phyloP scores from a whole-genome alignment of 2,113 vertebrate genomes.

The crab-eating macaque (Macaca fascicularis) region DNA sequence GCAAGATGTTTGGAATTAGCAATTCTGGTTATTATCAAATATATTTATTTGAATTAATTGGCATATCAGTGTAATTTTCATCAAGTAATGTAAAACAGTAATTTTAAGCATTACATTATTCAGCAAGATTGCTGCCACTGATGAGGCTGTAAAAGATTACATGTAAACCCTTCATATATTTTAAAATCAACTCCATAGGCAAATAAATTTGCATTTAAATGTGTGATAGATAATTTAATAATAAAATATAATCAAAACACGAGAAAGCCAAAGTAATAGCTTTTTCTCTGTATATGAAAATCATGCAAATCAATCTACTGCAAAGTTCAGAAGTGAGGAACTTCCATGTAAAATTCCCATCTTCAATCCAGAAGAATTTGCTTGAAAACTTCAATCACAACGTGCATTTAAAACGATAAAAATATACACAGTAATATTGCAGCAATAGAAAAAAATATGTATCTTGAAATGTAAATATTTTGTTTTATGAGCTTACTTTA shows the following conservation, averaged over 20 bases:
- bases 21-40: background rate
- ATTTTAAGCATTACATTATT: background rate
- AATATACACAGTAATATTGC: background rate
- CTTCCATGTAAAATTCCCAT: background rate
- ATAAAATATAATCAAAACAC: background rate
- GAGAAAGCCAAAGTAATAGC: background rate
- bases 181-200: background rate
- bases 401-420: background rate
- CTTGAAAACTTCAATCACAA: background rate
- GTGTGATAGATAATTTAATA: background rate
- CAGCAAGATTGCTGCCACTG: background rate
- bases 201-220: slow-evolving; percentile 28
- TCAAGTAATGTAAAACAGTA: slow-evolving; percentile 9
- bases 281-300: background rate
- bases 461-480: background rate
- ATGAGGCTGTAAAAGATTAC: background rate
- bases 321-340: background rate
- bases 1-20: background rate
- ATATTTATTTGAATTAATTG: background rate
- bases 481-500: background rate
- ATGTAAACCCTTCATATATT: background rate
- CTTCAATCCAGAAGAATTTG: background rate
- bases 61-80: background rate
- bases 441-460: background rate
- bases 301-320: background rate